A percentile compares a stretch with the other conserved stretches of the same genome.
Evolutionary conservation across 2,888 invertebrate species (phyloP).

Genomic region (Catocala fraxini): DNA sequence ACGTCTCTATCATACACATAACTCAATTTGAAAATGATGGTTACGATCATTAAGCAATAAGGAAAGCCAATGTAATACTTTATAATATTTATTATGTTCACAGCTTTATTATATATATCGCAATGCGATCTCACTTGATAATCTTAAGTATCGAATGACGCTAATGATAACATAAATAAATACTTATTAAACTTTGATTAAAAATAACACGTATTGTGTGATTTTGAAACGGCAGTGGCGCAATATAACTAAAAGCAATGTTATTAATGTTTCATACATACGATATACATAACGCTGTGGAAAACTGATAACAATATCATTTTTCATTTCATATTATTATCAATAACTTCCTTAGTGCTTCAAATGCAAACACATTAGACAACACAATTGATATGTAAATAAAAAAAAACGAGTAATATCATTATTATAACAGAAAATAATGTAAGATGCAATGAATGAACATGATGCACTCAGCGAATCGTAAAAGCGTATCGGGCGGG

Average conservation of each 20-base stretch:
- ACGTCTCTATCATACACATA: conserved; percentile 71
- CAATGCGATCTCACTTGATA: conserved; percentile 54
- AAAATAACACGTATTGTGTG: conserved; percentile 44
- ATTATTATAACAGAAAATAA: conserved; percentile 66
- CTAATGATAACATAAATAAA: conserved; percentile 51
- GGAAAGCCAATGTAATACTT: conserved; percentile 62
- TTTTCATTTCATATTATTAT: conserved; percentile 26
- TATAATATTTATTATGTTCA: conserved; percentile 43
- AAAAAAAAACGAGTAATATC: conserved; percentile 60
- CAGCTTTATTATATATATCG: conserved; percentile 61
- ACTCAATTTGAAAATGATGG: conserved; percentile 70
- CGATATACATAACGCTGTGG: conserved; percentile 51
- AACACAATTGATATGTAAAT: conserved; percentile 72
- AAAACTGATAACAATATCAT: conserved; percentile 40
- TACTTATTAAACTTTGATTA: conserved; percentile 46
- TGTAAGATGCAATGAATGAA: conserved; percentile 84
- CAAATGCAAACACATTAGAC: conserved; percentile 74
- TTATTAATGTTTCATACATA: conserved; percentile 43
- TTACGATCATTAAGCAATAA: conserved; percentile 78
- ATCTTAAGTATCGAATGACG: conserved; percentile 54
- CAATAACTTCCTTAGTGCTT: conserved; percentile 80
- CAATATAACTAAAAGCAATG: conserved; percentile 29
- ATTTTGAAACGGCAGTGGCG: conserved; percentile 48
- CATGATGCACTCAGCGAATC: conserved; percentile 84
- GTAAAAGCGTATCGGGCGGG: conserved; percentile 79